These are phyloP conservation scores for Eutolmus rufibarbis DNA, from an alignment of 2,888 invertebrate species.

Conservation along the genomic window DNA sequence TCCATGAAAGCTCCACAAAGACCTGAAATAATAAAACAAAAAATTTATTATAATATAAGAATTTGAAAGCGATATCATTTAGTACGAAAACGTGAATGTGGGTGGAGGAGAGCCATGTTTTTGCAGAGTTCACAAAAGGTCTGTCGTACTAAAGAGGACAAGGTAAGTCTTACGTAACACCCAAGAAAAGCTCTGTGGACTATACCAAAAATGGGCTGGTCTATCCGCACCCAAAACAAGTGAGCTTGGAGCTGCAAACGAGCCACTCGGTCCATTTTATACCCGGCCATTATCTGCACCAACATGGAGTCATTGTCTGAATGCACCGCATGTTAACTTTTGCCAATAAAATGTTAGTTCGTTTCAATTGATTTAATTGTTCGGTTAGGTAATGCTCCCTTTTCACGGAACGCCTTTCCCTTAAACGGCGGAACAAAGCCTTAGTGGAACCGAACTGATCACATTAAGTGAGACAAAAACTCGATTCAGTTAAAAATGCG, in stretches of 20 bases:
- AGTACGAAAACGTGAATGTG: not conserved
- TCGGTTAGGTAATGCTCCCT: not conserved
- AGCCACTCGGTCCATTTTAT: not conserved
- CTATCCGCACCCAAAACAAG: slow-evolving; percentile 13
- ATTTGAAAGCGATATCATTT: not conserved
- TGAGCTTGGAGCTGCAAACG: not conserved
- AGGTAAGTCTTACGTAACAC: not conserved
- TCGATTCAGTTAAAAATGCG: not conserved
- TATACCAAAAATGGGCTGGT: not conserved
- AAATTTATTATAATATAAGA: not conserved
- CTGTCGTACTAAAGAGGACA: slow-evolving; percentile 19
- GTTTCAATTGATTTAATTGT: not conserved
- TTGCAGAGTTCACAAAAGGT: slow-evolving; percentile 20
- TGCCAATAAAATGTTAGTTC: not conserved
- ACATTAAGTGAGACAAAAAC: not conserved
- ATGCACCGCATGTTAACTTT: not conserved
- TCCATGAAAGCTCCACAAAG: not conserved
- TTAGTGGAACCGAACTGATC: not conserved
- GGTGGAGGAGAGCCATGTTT: not conserved
- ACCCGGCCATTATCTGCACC: not conserved
- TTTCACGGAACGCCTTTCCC: not conserved
- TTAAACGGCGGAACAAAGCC: not conserved
- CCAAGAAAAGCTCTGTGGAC: not conserved
- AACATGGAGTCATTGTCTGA: not conserved
- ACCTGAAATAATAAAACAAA: not conserved